Base-by-base conservation (phyloP, 2,113 vertebrate species). In the Cyanocitta stelleri region DNA sequence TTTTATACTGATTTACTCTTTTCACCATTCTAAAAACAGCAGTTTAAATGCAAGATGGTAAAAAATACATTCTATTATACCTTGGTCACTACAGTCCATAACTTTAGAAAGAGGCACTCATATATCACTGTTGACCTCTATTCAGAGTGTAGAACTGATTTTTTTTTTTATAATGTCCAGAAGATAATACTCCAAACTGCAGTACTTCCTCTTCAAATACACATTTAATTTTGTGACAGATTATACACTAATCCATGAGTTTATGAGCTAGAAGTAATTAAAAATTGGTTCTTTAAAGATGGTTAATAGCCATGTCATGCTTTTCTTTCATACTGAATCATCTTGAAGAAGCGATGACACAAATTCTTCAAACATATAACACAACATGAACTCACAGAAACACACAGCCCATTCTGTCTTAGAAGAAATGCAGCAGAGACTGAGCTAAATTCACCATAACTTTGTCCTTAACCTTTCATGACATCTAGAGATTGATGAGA, bases 221-320 rank as follows among this genome's bases (percentile, higher is more conserved):
- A 82, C 32, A n/a, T 89, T 76, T 73, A 67, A 84, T 85, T 95
- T 95, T 51, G 51, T 89, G 66, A 51, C 41, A 85, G 54, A 19
- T 91, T 89, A 82, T 13, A 62, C 4, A 30, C 23, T 82, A 95
- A 95, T 91, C 58, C 81, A 85, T 0, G 4, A 73, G 41, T 93
- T 91, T 85, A 89, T 64, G 49, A 91, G 51, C n/a, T 76, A 69
- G 51, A 94, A 89, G 76, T 87, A 89, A 91, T 69, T 73, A 76
- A 91, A 72, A 87, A 69, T 3, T 37, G 13, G 22, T 62, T 91
- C 54, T 69, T 81, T 79, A 69, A 85, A 89, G 29, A 62, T 51
- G 91, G 37, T 91, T 78, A 58, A 73, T 26, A 85, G 78, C 81
- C 41, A 55, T 10, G 21, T 43, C 77, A 79, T 72, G 29, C 22